Conservation (phyloP, 2,797 vertebrate genomes). For the Sebastes goodei region DNA sequence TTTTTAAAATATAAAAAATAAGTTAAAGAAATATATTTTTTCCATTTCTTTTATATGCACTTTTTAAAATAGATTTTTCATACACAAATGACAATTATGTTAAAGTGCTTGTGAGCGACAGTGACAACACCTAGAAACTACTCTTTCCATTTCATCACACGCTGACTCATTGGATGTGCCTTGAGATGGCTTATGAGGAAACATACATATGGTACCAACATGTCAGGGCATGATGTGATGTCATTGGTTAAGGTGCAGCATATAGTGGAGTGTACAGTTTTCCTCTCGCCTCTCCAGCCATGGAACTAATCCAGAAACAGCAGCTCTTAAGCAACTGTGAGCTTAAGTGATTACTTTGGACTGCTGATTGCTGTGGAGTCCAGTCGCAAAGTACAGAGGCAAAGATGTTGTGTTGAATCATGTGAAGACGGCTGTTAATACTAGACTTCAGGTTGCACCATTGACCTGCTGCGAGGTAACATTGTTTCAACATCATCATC, state of each 20-base stretch:
- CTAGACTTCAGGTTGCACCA: constrained; percentile 18
- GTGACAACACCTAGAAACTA: too few species aligned
- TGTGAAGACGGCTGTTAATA: constrained; percentile 5
- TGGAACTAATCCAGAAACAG: constrained; percentile 65
- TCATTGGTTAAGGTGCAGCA: constrained; percentile 8
- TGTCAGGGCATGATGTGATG: not conserved
- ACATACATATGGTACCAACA: not conserved
- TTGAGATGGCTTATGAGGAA: not conserved
- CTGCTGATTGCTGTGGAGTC: constrained; percentile 70
- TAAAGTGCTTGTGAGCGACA: too few species aligned
- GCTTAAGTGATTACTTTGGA: constrained; percentile 73
- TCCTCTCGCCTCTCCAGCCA: constrained; percentile 7
- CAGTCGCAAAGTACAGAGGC: constrained; percentile 42
- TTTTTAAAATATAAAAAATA: not conserved
- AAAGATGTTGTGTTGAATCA: constrained; percentile 2
- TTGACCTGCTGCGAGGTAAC: constrained; percentile 1
- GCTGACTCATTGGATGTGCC: not conserved
- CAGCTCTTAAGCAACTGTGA: constrained; percentile 65
- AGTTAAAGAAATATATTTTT: not conserved
- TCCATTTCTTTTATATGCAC: not conserved
- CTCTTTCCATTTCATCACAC: too few species aligned
- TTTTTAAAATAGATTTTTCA: not conserved
- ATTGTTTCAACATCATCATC: constrained; percentile 17
- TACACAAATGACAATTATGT: not conserved
- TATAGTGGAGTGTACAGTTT: constrained; percentile 24